Conservation (phyloP, 2,888 invertebrate species). For the Epicampocera succincta region DNA sequence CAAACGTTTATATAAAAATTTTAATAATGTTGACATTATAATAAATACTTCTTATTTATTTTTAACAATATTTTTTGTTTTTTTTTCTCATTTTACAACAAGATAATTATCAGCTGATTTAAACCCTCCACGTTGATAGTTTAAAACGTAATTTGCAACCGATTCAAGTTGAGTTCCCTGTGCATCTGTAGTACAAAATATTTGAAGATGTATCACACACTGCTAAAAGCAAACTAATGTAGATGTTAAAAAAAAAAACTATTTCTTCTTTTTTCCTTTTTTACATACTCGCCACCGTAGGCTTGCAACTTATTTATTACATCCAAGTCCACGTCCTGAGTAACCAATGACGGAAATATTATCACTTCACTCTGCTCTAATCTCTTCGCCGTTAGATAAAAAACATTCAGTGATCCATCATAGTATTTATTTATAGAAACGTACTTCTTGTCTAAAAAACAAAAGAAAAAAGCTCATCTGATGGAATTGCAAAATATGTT, state of each 20-base stretch:
- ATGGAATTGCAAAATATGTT: no score
- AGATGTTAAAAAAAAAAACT: not conserved
- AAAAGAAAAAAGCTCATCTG: not conserved
- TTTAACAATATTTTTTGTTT: conserved; percentile 41
- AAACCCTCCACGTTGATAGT: no score
- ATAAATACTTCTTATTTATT: conserved; percentile 66
- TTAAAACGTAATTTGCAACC: not conserved
- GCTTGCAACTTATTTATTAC: conserved; percentile 71
- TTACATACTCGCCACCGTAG: not conserved
- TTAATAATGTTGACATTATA: conserved; percentile 65
- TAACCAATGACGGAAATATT: conserved; percentile 72
- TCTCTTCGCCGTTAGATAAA: conserved; percentile 73
- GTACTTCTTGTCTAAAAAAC: conserved; percentile 69
- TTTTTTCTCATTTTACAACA: conserved; percentile 22
- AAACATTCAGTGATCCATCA: conserved; percentile 68
- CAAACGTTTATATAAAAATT: conserved; percentile 57
- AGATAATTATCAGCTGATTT: not conserved
- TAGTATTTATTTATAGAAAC: conserved; percentile 71
- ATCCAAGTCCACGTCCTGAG: conserved; percentile 72
- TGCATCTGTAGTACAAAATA: conserved; percentile 82
- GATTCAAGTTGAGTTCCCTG: conserved; percentile 71
- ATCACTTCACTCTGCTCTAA: conserved; percentile 47
- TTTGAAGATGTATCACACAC: conserved; percentile 82
- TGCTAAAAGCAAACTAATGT: conserved; percentile 75
- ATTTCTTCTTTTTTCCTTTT: not conserved